A percentile compares a stretch with the other conserved stretches of the same genome.
Evolutionary conservation across 2,113 vertebrate species (phyloP).

Genomic region (Ciconia boyciana): DNA sequence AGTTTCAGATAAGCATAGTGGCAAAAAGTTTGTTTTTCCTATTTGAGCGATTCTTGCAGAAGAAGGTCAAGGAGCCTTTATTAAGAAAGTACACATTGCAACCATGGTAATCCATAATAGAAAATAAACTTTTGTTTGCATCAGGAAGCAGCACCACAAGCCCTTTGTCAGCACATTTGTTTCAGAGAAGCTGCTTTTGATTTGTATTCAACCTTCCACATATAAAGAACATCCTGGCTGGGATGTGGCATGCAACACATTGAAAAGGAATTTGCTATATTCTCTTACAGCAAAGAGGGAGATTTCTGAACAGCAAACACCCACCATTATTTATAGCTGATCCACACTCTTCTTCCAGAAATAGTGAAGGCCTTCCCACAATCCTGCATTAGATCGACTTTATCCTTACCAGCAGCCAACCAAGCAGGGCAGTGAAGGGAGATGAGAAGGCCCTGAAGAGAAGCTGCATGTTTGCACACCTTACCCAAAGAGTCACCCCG

Average conservation of each 20-base stretch:
- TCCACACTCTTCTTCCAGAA: neutral
- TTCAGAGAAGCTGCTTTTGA: neutral
- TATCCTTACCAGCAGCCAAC: neutral
- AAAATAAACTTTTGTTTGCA: neutral
- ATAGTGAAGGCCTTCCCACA: neutral
- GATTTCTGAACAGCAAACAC: neutral
- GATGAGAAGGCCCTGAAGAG: neutral
- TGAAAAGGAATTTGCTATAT: neutral
- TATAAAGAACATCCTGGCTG: too few species aligned
- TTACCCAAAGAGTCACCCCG: neutral
- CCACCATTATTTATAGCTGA: neutral
- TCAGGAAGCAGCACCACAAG: neutral
- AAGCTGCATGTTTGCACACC: neutral
- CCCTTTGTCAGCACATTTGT: neutral
- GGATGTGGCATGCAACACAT: rapidly evolving
- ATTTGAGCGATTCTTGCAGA: neutral
- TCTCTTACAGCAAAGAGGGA: neutral
- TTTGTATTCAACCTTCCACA: neutral
- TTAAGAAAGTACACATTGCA: neutral
- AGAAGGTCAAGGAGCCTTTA: neutral
- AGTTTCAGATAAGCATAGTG: neutral
- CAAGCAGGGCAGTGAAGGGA: neutral
- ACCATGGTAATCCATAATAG: neutral
- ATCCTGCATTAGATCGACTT: neutral
- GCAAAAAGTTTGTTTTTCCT: neutral